Base-by-base conservation (phyloP, 2,113 vertebrate genomes). In the Salvelinus namaycush region DNA sequence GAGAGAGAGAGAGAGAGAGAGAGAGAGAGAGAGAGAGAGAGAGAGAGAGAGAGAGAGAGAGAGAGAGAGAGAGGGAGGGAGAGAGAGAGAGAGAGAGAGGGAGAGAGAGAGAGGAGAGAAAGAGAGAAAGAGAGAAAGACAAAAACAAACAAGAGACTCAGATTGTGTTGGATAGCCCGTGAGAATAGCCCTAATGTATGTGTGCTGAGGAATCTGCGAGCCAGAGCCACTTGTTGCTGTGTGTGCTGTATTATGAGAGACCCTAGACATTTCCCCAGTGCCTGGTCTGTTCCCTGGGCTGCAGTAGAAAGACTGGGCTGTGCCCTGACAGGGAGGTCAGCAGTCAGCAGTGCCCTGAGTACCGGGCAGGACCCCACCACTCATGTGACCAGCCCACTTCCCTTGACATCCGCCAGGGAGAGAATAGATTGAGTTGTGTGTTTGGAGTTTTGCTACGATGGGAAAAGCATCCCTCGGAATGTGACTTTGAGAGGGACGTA, bases 391-490 rank as follows among this genome's bases (percentile, higher is more conserved):
- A 54, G 73, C 92, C 91, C 90, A 93, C 92, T 85, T 83, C 70
- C 31, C 84, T 92, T 92, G 89, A 78, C 29, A 73, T 68, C 68
- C n/a, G 83, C 92, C 90, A 92, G 89, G 70, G 84, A 81, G 51
- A 75, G 87, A 93, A 93, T 90, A 93, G 86, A 16, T 54, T 0
- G 16, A 91, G 75, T 86, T 48, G 78, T 84, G 87, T 89, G 86
- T 91, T 92, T 87, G 85, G 90, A 78, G 78, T 34, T 68, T 20
- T 14, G 51, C 81, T 64, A 71, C 76, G 86, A 89, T 93, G 93
- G 93, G 92, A 94, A 94, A 93, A 84, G 88, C 79, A 73, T 89
- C 73, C 81, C 26, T 77, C 80, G 91, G 93, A 92, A 94, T 94
- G 89, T 89, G 87, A 90, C 84, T 92, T 85, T 77, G 82, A 74